Evolutionary conservation across 2,797 vertebrate species (phyloP), one percentile per base, ranked within the genome.

Genomic region (Malurus leucopterus): DNA sequence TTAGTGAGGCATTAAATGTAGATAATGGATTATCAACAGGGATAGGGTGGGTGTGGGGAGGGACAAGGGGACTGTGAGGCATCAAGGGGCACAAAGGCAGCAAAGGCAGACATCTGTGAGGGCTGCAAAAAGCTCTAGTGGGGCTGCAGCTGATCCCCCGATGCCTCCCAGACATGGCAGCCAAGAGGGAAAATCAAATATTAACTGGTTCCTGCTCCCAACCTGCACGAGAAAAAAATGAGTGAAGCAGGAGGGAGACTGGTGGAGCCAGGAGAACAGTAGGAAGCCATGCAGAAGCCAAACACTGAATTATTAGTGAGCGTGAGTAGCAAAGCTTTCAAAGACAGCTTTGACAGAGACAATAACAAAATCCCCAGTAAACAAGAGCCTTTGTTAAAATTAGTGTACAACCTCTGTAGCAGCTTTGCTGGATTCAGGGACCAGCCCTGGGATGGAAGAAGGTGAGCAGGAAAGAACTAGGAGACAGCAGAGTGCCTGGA

Each of bases 231-330:
- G 70, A 75, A 69, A 89, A 89, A 49, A 51, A 74, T 4, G 21
- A 85, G 72, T 47, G 82, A 81, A 93, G 59, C 59, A 68, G 67
- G 79, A 91, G 82, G 72, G 75, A 92, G 90, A 62, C 44, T 3
- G 12, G 58, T 77, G 86, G 64, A 93, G 84, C 67, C 89, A 85
- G 84, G 74, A 92, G 59, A 94, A 90, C 86, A 75, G 91, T 84
- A 89, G 95, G 90, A 95, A 93, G 90, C 88, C 91, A 88, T 85
- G 93, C 84, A 95, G 84, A 94, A 95, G 81, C 88, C 91, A 94
- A 92, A 76, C 84, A 86, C 85, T 95, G 87, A 95, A 94, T 95
- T 93, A 95, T 95, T 94, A 89, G 93, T 94, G 91, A 94, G 84
- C 67, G 13, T 5, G 70, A 86, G 90, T 41, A 85, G 89, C 79